phyloP scores from a whole-genome alignment of 2,888 invertebrate genomes.

The Calliscelio sp. region DNA sequence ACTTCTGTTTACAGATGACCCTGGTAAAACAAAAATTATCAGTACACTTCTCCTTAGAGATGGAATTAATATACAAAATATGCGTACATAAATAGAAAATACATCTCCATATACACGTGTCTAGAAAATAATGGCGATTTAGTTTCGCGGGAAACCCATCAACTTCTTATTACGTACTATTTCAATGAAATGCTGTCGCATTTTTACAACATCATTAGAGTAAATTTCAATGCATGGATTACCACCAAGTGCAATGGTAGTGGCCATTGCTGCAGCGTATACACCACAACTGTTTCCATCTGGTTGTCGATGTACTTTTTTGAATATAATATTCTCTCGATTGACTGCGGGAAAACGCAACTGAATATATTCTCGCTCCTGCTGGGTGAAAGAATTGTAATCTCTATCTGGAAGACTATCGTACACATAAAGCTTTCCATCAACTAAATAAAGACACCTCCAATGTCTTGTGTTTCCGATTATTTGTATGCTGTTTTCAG shows the following conservation, averaged over 20 bases:
- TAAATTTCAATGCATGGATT: background rate
- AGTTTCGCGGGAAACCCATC: background rate
- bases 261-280: slow-evolving; percentile 5
- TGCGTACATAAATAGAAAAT: too few relatives aligned
- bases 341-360: background rate
- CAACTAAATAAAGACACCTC: background rate
- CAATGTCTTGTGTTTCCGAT: background rate
- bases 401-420: slow-evolving; percentile 13
- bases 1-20: background rate
- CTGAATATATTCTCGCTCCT: background rate
- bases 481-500: background rate
- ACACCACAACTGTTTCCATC: slow-evolving; percentile 61
- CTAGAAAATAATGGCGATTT: background rate
- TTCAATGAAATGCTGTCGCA: background rate
- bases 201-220: background rate
- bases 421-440: background rate
- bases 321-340: background rate
- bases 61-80: too few relatives aligned
- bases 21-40: background rate
- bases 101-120: too few relatives aligned
- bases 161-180: background rate
- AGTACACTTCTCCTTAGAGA: too few relatives aligned
- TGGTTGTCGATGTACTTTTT: slow-evolving; percentile 46
- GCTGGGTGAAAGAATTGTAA: background rate
- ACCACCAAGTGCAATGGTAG: background rate